Evolutionary conservation across 2,113 vertebrate genomes (phyloP).

Genomic region (Melanostigma gelatinosum): DNA sequence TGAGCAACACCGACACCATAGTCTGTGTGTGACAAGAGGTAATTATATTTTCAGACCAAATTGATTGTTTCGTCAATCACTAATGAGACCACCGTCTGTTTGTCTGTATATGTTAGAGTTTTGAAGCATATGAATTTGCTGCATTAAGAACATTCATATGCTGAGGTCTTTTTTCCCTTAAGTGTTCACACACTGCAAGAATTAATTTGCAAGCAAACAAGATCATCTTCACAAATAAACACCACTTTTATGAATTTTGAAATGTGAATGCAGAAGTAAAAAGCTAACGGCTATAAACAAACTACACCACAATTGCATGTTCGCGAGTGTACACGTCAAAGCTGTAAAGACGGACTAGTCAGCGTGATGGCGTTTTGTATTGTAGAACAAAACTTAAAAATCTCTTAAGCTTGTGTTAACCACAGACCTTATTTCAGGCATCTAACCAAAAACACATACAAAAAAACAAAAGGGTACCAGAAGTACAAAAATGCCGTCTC

Average conservation of each 20-base stretch:
- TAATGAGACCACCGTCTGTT: no score
- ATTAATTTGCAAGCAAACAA: neutral
- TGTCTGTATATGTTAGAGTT: neutral
- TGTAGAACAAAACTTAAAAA: no score
- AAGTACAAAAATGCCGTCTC: no score
- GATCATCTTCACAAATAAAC: neutral
- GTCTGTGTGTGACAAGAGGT: neutral
- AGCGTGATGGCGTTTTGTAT: no score
- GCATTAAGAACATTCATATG: no score
- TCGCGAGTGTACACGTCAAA: neutral
- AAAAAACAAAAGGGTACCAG: no score
- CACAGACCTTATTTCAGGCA: no score
- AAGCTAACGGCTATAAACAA: neutral
- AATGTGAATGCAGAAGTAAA: neutral
- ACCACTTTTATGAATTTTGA: neutral
- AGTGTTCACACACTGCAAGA: neutral
- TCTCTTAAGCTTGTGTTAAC: no score
- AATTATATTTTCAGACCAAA: neutral
- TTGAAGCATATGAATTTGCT: neutral
- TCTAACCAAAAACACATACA: no score
- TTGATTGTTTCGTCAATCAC: neutral
- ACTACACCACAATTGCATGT: neutral
- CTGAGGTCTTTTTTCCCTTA: neutral
- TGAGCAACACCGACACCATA: constrained; percentile 14
- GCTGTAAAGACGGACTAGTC: no score